phyloP scores from a whole-genome alignment of 2,113 vertebrate species.

The Ondatra zibethicus region DNA sequence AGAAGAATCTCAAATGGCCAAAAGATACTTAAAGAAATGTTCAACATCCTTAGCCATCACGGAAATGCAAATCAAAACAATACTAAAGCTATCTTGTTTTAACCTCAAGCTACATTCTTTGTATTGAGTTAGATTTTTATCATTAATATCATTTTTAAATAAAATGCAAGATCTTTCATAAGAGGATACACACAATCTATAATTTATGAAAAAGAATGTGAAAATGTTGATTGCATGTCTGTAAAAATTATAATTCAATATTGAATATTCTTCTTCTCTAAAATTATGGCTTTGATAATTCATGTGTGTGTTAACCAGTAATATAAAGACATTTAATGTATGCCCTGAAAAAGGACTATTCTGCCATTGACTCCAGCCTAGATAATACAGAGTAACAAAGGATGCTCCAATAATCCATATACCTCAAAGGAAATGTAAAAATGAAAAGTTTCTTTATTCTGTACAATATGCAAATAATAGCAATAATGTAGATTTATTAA shows the following conservation, averaged over 20 bases:
- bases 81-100: not conserved
- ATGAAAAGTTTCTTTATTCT: not conserved
- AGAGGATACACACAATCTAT: not conserved
- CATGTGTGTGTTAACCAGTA: not conserved
- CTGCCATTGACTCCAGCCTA: not conserved
- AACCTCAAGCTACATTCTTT: not conserved
- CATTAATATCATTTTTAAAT: not conserved
- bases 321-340: not conserved
- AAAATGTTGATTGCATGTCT: not conserved
- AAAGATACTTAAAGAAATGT: no score
- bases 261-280: not conserved
- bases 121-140: not conserved
- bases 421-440: not conserved
- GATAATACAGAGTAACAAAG: not conserved
- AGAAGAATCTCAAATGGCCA: no score
- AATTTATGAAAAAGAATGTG: not conserved
- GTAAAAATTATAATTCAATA: not conserved
- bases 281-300: not conserved
- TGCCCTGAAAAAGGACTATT: not conserved
- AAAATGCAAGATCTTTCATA: not conserved
- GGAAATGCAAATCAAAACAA: no score
- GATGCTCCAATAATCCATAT: not conserved
- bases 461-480: not conserved
- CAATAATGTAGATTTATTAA: not conserved
- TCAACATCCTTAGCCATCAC: no score